phyloP scores from a whole-genome alignment of 2,888 invertebrate genomes.

The Odontomyia ornata region DNA sequence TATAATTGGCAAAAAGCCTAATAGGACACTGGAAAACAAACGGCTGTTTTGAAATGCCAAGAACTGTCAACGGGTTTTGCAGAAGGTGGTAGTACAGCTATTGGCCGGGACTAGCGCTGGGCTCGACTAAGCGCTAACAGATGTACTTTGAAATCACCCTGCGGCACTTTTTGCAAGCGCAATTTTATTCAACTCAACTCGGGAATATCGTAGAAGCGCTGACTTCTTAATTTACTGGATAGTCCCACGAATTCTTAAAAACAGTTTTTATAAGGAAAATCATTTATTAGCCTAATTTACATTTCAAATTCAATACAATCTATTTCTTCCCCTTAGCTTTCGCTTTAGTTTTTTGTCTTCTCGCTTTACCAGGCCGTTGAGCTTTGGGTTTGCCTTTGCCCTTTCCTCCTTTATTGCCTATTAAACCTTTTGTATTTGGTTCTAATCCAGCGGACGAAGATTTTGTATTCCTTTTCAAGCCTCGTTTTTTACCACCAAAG shows the following conservation, averaged over 20 bases:
- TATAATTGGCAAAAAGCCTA: no score
- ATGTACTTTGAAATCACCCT: background rate
- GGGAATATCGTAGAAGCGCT: no score
- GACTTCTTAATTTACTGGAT: no score
- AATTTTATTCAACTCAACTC: background rate
- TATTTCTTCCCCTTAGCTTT: slow-evolving; percentile 8
- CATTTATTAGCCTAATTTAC: background rate
- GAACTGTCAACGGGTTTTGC: slow-evolving; percentile 8
- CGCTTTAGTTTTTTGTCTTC: slow-evolving; percentile 61
- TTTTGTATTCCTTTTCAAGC: slow-evolving; percentile 85
- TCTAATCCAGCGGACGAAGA: slow-evolving; percentile 69
- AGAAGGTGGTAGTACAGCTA: no score
- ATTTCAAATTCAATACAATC: background rate
- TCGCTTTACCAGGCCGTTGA: slow-evolving; percentile 70
- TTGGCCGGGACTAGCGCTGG: background rate
- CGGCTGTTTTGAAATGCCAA: slow-evolving; percentile 20
- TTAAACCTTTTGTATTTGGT: slow-evolving; percentile 7
- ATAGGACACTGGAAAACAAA: background rate
- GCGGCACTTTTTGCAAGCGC: background rate
- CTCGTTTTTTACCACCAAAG: slow-evolving; percentile 94
- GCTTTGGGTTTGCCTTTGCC: slow-evolving; percentile 55
- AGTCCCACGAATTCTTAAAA: background rate
- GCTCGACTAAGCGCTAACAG: background rate
- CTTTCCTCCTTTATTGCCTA: slow-evolving; percentile 6
- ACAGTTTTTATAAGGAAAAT: no score